Conservation (phyloP, 1,140 invertebrate species). For the Trichomalopsis sarcophagae region DNA sequence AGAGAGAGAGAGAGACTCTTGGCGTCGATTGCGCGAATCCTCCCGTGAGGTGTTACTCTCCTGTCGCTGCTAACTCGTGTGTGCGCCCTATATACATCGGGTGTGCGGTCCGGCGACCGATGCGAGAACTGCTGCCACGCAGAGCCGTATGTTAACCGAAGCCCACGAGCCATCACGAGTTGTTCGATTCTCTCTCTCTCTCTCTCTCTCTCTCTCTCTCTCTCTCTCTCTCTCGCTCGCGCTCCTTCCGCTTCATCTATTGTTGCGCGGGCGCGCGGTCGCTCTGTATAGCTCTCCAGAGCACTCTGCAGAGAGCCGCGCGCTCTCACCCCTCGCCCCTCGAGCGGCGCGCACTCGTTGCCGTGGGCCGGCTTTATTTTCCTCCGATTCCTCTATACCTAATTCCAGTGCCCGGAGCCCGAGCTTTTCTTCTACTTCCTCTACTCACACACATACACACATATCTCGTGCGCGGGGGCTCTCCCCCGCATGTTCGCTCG, state of each 20-base stretch:
- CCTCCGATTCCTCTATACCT: background rate
- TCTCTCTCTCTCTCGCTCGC: too few relatives aligned
- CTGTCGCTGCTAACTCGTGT: conserved; percentile 2
- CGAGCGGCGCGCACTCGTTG: background rate
- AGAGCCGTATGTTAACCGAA: background rate
- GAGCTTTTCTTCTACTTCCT: background rate
- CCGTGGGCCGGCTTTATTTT: background rate
- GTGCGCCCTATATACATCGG: too few relatives aligned
- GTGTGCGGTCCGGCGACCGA: too few relatives aligned
- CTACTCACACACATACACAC: background rate
- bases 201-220: too few relatives aligned
- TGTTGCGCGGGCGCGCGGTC: background rate
- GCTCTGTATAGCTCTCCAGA: background rate
- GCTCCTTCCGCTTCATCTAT: background rate
- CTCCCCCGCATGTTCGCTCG: background rate
- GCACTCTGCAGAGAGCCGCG: background rate
- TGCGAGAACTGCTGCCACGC: background rate
- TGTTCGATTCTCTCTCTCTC: background rate
- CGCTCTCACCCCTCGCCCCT: background rate
- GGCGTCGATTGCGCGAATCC: conserved; percentile 15
- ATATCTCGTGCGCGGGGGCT: too few relatives aligned
- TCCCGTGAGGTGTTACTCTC: conserved; percentile 5
- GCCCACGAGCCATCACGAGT: background rate
- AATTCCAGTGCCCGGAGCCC: background rate
- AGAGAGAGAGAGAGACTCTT: background rate